Base-by-base conservation (phyloP, 2,113 vertebrate species). In the Serilophus lunatus region DNA sequence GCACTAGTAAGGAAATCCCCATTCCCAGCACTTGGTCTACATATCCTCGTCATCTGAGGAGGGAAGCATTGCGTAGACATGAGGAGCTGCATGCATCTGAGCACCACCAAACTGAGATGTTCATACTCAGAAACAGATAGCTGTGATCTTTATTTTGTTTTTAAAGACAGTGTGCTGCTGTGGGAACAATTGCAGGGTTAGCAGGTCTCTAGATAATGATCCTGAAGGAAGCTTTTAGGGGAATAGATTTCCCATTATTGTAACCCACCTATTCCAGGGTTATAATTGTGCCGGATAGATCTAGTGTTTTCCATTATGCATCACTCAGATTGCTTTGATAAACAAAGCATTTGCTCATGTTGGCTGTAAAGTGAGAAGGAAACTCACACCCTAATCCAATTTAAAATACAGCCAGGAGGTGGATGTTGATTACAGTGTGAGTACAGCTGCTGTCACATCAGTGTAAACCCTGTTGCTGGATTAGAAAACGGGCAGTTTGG, bases 291-390 rank as follows among this genome's bases (percentile, higher is more conserved):
- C 47, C 17, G 14, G 72, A 63, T 36, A 45, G 71, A 89, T 91
- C 72, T 72, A 69, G 45, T 35, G 64, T 57, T 95, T 94, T 92
- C 95, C 89, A 38, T 90, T 91, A 75, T 64, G 65, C 50, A 66
- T 69, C 4, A 5, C 75, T 81, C 79, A 88, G 66, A 88, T 88
- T 79, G 88, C 71, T 88, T 90, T 76, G 88, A 82, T 72, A 88
- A 94, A 93, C 77, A 90, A 91, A 76, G 40, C 42, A 71, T 90
- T 96, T 94, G 78, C 65, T 93, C 69, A 44, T 61, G 85, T 82
- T 82, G 83, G 84, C 51, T 95, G 84, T 82, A 85, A 94, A 96
- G 72, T 42, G 71, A 96, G 92, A 95, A 94, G 96, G 94, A 96
- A 96, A 74, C 53, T 78, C 79, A 92, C 59, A 14, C 90, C 92